Percentiles rank a stretch among this genome's conserved stretches.
These are phyloP conservation scores for Ischnus inquisitorius DNA, from an alignment of 2,888 invertebrate species.

Conservation along the genomic window DNA sequence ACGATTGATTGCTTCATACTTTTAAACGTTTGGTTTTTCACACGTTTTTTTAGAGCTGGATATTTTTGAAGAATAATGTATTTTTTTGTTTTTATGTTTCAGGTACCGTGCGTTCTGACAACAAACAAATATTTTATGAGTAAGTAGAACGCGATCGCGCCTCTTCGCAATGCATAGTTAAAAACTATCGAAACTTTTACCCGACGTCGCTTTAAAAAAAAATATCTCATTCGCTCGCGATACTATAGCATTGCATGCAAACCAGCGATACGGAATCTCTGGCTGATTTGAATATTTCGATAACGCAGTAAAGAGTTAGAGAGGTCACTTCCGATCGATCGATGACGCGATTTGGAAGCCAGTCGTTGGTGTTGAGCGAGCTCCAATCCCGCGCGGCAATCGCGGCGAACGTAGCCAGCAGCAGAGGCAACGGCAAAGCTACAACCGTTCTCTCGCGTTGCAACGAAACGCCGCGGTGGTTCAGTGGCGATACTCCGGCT, in stretches of 20 bases:
- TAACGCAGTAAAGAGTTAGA: conserved; percentile 20
- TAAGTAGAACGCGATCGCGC: background rate
- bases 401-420: conserved; percentile 52
- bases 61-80: background rate
- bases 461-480: conserved; percentile 55
- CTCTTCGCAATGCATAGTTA: background rate
- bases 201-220: no score
- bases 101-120: background rate
- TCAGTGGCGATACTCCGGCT: conserved; percentile 70
- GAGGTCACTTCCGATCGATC: conserved; percentile 41
- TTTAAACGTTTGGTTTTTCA: no score
- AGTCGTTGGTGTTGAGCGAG: conserved; percentile 18
- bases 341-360: conserved; percentile 26
- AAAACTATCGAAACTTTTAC: background rate
- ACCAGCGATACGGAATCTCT: background rate
- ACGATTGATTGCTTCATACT: no score
- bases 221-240: background rate
- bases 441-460: conserved; percentile 52
- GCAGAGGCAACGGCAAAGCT: conserved; percentile 54
- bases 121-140: background rate
- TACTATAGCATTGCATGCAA: background rate
- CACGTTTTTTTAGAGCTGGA: no score
- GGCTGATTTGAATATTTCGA: conserved; percentile 40
- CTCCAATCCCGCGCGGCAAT: conserved; percentile 32
- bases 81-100: background rate